A percentile compares a stretch with the other conserved stretches of the same genome.
Evolutionary conservation across 1,140 invertebrate genomes (phyloP).

Genomic region (Latrodectus geometricus): DNA sequence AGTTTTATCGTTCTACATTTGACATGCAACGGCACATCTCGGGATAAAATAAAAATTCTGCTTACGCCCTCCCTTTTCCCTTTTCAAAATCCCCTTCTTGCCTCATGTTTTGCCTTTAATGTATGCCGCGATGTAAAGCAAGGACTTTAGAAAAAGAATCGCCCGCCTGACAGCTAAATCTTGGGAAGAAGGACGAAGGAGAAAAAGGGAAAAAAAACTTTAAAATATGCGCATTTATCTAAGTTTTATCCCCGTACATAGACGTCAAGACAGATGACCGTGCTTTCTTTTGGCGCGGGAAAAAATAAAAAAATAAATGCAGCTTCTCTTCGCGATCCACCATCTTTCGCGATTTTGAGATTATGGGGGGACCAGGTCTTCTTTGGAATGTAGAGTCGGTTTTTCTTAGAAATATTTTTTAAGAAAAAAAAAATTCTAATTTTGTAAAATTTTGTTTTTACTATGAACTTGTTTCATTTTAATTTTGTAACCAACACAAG

Average conservation of each 20-base stretch:
- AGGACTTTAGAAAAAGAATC: conserved; percentile 55
- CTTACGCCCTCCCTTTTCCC: conserved; percentile 20
- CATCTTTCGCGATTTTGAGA: conserved; percentile 25
- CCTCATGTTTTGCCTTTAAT: conserved; percentile 59
- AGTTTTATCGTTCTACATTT: conserved; percentile 61
- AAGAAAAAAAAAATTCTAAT: no score
- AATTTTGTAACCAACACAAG: no score
- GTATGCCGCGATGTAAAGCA: conserved; percentile 61
- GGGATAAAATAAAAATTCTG: conserved; percentile 57
- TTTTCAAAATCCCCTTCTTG: conserved; percentile 53
- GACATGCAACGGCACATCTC: conserved; percentile 58
- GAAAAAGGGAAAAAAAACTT: conserved; percentile 36
- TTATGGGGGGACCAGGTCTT: conserved; percentile 2
- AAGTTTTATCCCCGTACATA: conserved; percentile 59
- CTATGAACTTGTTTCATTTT: no score
- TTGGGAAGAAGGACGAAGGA: conserved; percentile 18
- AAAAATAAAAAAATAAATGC: not conserved
- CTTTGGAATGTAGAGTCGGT: not conserved
- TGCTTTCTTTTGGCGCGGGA: conserved; percentile 27
- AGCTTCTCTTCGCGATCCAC: conserved; percentile 8
- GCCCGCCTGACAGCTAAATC: conserved; percentile 59
- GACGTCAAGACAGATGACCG: conserved; percentile 53
- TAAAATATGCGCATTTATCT: conserved; percentile 62
- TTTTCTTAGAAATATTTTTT: not conserved
- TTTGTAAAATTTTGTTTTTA: no score